Evolutionary conservation across 2,888 invertebrate species (phyloP).

Genomic region (Cataglyphis rosenhaueri): DNA sequence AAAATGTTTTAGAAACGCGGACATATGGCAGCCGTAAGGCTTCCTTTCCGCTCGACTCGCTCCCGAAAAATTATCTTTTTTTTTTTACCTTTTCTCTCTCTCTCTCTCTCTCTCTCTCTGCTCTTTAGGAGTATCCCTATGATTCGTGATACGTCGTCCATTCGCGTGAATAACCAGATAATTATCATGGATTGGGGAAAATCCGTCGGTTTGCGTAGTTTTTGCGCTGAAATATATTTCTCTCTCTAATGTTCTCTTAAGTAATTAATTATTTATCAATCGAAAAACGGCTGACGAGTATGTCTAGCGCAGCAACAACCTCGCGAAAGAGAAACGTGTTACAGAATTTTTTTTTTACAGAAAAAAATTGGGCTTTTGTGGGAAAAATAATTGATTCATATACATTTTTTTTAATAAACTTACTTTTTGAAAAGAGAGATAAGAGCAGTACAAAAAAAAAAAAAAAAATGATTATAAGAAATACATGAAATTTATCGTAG

Average conservation of each 20-base stretch:
- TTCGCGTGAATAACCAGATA: conserved; percentile 66
- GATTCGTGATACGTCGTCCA: conserved; percentile 48
- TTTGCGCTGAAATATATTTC: not conserved
- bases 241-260: not conserved
- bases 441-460: too few relatives aligned
- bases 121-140: conserved; percentile 23
- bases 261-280: not conserved
- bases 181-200: conserved; percentile 63
- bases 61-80: conserved; percentile 70
- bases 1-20: conserved; percentile 66
- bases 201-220: conserved; percentile 23
- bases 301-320: not conserved
- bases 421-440: not conserved
- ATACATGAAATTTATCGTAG: not conserved
- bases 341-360: not conserved
- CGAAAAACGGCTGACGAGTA: not conserved
- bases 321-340: not conserved
- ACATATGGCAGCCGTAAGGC: conserved; percentile 75
- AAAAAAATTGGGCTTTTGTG: not conserved
- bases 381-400: not conserved
- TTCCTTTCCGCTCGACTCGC: conserved; percentile 67
- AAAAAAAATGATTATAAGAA: not conserved
- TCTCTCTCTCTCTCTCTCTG: conserved; percentile 16
- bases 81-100: conserved; percentile 27
- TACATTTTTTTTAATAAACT: not conserved